A percentile compares a stretch with the other conserved stretches of the same genome.
phyloP scores from a whole-genome alignment of 2,797 vertebrate genomes.

The Melanotaenia parkinsoni region DNA sequence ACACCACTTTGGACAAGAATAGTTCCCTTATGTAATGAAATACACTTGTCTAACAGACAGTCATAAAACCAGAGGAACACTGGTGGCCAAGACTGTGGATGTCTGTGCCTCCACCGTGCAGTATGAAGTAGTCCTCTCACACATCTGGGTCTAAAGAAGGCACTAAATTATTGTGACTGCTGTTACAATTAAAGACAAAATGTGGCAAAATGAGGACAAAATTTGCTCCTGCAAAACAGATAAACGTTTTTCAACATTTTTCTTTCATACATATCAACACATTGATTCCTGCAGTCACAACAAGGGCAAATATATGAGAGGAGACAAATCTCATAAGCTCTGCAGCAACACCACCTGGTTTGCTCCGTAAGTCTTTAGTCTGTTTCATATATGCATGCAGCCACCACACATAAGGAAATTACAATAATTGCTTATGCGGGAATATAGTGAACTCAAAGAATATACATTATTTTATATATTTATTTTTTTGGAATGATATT shows the following conservation, averaged over 20 bases:
- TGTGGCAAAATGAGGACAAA: no score
- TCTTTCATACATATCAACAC: no score
- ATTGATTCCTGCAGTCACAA: no score
- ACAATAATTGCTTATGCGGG: background rate
- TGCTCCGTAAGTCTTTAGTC: constrained; percentile 1
- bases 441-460: background rate
- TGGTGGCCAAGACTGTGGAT: background rate
- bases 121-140: background rate
- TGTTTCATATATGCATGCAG: constrained; percentile 1
- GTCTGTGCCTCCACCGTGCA: background rate
- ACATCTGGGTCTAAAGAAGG: background rate
- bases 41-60: no score
- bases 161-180: no score
- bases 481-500: no score
- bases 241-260: no score
- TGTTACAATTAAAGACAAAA: no score
- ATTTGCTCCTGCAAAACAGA: no score
- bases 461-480: background rate
- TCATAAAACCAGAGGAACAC: no score
- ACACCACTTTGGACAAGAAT: background rate
- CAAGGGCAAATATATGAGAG: no score
- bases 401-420: background rate
- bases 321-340: no score
- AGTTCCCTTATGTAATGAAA: background rate
- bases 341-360: background rate